Conservation (phyloP, 2,888 invertebrate genomes). For the Ditylenchus weischeri region DNA sequence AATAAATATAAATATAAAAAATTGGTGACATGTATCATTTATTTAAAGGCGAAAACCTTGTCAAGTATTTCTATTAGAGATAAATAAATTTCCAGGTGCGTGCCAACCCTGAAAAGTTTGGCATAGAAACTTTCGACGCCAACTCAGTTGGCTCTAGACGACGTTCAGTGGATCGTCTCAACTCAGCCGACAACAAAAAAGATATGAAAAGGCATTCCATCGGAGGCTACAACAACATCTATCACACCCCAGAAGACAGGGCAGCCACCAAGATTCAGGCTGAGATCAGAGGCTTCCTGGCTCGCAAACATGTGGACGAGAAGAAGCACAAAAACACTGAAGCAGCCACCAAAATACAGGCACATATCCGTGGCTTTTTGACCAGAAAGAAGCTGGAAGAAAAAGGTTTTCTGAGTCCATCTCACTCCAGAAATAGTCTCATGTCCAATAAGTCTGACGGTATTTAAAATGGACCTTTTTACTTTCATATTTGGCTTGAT, state of each 20-base stretch:
- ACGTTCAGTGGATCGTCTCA: constrained; percentile 49
- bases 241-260: constrained; percentile 53
- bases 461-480: constrained; percentile 1
- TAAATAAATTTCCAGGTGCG: constrained; percentile 60
- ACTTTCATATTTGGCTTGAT: too few species aligned
- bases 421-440: constrained; percentile 48
- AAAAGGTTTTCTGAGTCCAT: constrained; percentile 50
- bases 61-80: too few species aligned
- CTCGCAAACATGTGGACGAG: constrained; percentile 52
- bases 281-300: constrained; percentile 55
- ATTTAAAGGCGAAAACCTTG: too few species aligned
- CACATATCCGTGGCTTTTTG: constrained; percentile 72
- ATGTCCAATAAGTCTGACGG: constrained; percentile 40
- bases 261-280: constrained; percentile 53
- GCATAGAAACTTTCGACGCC: constrained; percentile 66
- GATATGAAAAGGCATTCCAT: constrained; percentile 57
- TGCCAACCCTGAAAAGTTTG: constrained; percentile 70
- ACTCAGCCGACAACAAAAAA: constrained; percentile 47
- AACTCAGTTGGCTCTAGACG: constrained; percentile 33
- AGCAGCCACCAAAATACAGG: constrained; percentile 86
- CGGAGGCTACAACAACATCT: constrained; percentile 47
- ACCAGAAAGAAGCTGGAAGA: constrained; percentile 56
- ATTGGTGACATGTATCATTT: too few species aligned
- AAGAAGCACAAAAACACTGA: constrained; percentile 81
- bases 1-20: too few species aligned